Conservation (phyloP, 2,113 vertebrate genomes). For the Paradoxurus hermaphroditus region DNA sequence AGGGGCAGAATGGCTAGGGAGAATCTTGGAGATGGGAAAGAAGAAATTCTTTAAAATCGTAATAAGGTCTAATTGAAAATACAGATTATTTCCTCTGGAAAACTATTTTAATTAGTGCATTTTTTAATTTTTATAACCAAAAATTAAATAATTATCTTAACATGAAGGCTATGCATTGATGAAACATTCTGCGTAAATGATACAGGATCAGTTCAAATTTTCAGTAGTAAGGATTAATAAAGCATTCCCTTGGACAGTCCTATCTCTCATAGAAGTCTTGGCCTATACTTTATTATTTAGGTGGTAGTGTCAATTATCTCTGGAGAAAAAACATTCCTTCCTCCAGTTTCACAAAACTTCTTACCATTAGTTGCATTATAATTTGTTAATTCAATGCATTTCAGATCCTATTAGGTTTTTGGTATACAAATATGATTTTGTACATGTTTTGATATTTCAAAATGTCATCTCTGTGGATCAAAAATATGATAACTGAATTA, state of each 20-base stretch:
- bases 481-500: constrained; percentile 2
- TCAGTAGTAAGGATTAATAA: background rate
- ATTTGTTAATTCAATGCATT: background rate
- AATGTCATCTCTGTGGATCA: background rate
- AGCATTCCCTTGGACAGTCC: background rate
- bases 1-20: background rate
- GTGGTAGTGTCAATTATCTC: background rate
- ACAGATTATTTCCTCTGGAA: background rate
- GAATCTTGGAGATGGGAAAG: background rate
- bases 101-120: background rate
- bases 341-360: background rate
- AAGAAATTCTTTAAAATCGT: background rate
- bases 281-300: background rate
- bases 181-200: background rate
- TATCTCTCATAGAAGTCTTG: background rate
- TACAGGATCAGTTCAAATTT: background rate
- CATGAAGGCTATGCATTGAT: background rate
- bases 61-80: background rate
- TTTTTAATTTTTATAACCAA: constrained; percentile 2
- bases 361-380: background rate
- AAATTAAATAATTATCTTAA: background rate
- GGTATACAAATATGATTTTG: background rate
- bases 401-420: background rate
- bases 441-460: background rate
- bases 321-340: background rate